Evolutionary conservation across 2,888 invertebrate species (phyloP), one percentile per base, ranked within the genome.

Genomic region (Brachyptera putata): DNA sequence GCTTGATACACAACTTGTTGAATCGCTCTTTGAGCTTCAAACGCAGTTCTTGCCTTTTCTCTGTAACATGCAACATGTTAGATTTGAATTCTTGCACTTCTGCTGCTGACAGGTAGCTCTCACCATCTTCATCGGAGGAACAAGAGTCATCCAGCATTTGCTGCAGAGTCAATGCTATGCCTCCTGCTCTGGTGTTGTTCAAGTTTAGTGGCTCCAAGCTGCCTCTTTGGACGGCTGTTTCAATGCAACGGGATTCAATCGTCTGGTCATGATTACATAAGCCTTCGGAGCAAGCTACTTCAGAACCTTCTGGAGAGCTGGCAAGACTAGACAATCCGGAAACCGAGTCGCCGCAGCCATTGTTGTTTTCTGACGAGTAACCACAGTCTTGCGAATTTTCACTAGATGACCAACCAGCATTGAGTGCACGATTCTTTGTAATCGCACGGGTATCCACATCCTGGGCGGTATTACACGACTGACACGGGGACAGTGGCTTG

Each of bases 221-320:
- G 41, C 14, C 16, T 16, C 14, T 14, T 11, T 14, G 41, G n/a
- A n/a, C n/a, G n/a, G n/a, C n/a, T n/a, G n/a, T n/a, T n/a, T n/a
- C n/a, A n/a, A n/a, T n/a, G 30, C 7, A 30, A 4, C 39, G 11
- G 4, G 7, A 14, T 7, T 46, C 46, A 22, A n/a, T 13, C 7
- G 21, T 18, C 21, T 34, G 53, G 21, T 88, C 88, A 68, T 87
- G 86, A 72, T 89, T 89, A 75, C 94, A 94, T 72, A 90, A 89
- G 41, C 88, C 88, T 71, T 94, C 94, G 0, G 88, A 90, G 75
- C 92, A 95, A 1, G 91, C 91, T 57, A 93, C 84, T 71, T 93
- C 94, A 0, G 93, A 93, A 26, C 93, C 92, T 70, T 93, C 94
- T 0, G 92, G 90, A 2, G 92, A 91, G 72, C 90, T 91, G 67